These are phyloP conservation scores for Scaptomyza parva DNA, from an alignment of 2,888 invertebrate genomes.

Conservation along the genomic window DNA sequence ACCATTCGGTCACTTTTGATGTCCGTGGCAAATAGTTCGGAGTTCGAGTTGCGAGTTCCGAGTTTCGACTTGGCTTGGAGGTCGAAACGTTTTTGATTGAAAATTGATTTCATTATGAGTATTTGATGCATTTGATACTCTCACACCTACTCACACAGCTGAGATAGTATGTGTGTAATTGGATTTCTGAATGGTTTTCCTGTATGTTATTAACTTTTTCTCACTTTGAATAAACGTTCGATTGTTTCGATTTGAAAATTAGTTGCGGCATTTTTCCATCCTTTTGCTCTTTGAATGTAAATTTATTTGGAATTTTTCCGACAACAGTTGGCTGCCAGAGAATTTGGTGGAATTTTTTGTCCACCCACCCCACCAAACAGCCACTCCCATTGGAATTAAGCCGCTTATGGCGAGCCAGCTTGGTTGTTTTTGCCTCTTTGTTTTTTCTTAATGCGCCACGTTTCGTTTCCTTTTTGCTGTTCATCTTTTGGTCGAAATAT, in stretches of 20 bases:
- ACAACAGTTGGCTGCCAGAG: slow-evolving; percentile 16
- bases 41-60: not conserved
- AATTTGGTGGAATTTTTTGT: slow-evolving; percentile 32
- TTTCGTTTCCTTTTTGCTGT: slow-evolving; percentile 39
- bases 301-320: slow-evolving; percentile 53
- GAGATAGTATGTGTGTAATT: slow-evolving; percentile 30
- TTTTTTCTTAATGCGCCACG: slow-evolving; percentile 57
- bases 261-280: slow-evolving; percentile 60
- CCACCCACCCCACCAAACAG: not conserved
- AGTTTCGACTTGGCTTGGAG: slow-evolving; percentile 33
- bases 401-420: slow-evolving; percentile 66
- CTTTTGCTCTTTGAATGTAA: slow-evolving; percentile 37
- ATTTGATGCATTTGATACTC: slow-evolving; percentile 63
- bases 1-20: slow-evolving; percentile 47
- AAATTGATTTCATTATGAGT: slow-evolving; percentile 82
- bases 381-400: slow-evolving; percentile 56
- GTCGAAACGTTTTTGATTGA: slow-evolving; percentile 78
- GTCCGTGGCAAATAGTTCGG: slow-evolving; percentile 11
- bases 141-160: slow-evolving; percentile 27
- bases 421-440: slow-evolving; percentile 37
- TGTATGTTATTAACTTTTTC: slow-evolving; percentile 1
- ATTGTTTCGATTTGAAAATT: slow-evolving; percentile 52
- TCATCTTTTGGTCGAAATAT: slow-evolving; percentile 55
- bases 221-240: slow-evolving; percentile 11
- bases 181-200: slow-evolving; percentile 24